A percentile compares a stretch with the other conserved stretches of the same genome.
Conservation (phyloP, 2,797 vertebrate genomes). For the Rhadinocentrus ornatus region DNA sequence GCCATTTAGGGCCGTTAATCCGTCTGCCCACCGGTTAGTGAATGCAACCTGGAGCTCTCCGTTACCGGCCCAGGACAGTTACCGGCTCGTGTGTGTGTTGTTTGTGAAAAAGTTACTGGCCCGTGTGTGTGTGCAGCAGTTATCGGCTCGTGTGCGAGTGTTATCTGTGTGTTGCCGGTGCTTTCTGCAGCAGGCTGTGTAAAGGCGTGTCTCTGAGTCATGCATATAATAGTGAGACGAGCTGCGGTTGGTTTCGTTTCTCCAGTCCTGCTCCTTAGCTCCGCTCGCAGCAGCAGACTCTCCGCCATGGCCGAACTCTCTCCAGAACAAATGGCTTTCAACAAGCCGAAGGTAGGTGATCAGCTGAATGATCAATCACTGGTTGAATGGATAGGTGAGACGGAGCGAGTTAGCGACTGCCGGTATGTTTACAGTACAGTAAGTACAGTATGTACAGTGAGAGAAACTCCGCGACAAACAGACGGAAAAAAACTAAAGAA, state of each 20-base stretch:
- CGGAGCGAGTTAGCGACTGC: too few relatives aligned
- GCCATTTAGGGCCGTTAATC: constrained; percentile 56
- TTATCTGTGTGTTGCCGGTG: neutral
- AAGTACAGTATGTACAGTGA: neutral
- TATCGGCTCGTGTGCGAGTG: too few relatives aligned
- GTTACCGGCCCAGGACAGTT: neutral
- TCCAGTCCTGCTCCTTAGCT: constrained; percentile 22
- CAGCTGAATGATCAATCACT: neutral
- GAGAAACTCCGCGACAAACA: neutral
- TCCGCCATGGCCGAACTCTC: constrained; percentile 65
- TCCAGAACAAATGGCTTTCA: constrained; percentile 59
- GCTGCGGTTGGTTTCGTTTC: constrained; percentile 5
- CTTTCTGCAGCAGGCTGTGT: neutral
- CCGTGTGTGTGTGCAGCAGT: too few relatives aligned
- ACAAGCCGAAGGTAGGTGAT: constrained; percentile 80
- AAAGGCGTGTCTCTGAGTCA: constrained; percentile 62
- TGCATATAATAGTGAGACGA: constrained; percentile 47
- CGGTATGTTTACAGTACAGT: too few relatives aligned
- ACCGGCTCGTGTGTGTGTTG: too few relatives aligned
- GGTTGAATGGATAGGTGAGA: too few relatives aligned
- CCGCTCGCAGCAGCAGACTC: constrained; percentile 32
- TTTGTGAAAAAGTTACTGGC: too few relatives aligned
- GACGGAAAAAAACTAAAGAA: neutral
- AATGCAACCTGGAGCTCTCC: neutral
- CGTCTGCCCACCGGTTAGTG: neutral